phyloP scores from a whole-genome alignment of 2,113 vertebrate species.

The Dunckerocampus dactyliophorus region DNA sequence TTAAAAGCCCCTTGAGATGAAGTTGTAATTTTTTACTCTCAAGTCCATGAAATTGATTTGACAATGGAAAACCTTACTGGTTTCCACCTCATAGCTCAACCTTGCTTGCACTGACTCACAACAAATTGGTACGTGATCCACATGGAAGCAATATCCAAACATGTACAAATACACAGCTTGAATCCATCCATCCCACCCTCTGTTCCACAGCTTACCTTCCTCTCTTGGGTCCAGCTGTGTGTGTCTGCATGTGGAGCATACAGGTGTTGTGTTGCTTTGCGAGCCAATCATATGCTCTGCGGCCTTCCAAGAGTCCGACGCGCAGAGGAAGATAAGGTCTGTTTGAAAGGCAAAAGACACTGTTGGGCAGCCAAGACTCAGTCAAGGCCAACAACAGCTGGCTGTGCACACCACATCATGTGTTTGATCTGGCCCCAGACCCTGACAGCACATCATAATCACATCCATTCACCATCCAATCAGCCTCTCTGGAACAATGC shows the following conservation, averaged over 20 bases:
- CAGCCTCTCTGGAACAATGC: slow-evolving; percentile 44
- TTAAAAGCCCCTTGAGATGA: slow-evolving; percentile 3
- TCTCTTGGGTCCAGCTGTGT: slow-evolving; percentile 15
- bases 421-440: slow-evolving; percentile 58
- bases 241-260: slow-evolving; percentile 28
- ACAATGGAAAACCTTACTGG: background rate
- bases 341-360: slow-evolving; percentile 46
- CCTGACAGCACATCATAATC: slow-evolving; percentile 63
- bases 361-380: slow-evolving; percentile 41
- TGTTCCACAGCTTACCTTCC: slow-evolving; percentile 14
- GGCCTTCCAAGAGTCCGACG: slow-evolving; percentile 46
- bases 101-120: background rate
- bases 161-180: slow-evolving; percentile 7
- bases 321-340: slow-evolving; percentile 54
- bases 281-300: slow-evolving; percentile 40
- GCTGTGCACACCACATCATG: slow-evolving; percentile 51
- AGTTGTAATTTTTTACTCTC: background rate
- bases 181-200: slow-evolving; percentile 7
- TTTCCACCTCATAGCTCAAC: slow-evolving; percentile 5
- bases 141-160: slow-evolving; percentile 8
- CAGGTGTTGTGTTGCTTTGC: slow-evolving; percentile 40
- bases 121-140: slow-evolving; percentile 1
- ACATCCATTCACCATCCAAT: slow-evolving; percentile 61
- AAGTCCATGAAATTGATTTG: slow-evolving; percentile 2
- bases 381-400: slow-evolving; percentile 63